Conservation (phyloP, 2,797 vertebrate species). For the Zalophus californianus region DNA sequence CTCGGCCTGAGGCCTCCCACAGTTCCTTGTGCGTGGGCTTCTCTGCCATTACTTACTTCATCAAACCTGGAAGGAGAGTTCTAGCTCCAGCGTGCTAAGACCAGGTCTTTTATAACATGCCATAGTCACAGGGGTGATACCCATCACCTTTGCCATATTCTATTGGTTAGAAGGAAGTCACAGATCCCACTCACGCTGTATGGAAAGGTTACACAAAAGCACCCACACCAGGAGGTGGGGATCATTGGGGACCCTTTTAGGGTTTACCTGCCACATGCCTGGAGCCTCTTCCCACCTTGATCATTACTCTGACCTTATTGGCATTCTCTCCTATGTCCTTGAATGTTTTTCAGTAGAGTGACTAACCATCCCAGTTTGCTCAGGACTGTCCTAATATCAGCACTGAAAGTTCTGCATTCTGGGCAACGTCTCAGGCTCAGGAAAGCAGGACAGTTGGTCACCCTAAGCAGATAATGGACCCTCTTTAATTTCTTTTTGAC, state of each 20-base stretch:
- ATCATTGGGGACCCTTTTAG: neutral
- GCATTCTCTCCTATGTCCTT: neutral
- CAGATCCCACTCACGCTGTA: neutral
- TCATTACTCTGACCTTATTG: neutral
- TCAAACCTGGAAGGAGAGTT: neutral
- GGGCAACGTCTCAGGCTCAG: neutral
- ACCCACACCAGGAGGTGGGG: neutral
- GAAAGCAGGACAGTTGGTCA: neutral
- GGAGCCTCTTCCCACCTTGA: neutral
- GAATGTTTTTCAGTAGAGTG: neutral
- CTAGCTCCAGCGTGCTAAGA: neutral
- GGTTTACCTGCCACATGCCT: neutral
- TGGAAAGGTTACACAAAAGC: neutral
- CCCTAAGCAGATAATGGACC: neutral
- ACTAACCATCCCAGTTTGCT: neutral
- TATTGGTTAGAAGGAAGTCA: neutral
- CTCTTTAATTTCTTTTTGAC: neutral
- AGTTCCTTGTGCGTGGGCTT: neutral
- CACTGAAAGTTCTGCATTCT: neutral
- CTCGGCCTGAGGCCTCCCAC: neutral
- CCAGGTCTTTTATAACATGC: neutral
- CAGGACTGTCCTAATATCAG: neutral
- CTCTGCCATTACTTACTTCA: neutral
- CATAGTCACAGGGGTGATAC: fast-evolving
- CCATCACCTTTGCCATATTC: neutral